These are phyloP conservation scores for Mystacornis crossleyi DNA, from an alignment of 2,113 vertebrate genomes.

Conservation along the genomic window DNA sequence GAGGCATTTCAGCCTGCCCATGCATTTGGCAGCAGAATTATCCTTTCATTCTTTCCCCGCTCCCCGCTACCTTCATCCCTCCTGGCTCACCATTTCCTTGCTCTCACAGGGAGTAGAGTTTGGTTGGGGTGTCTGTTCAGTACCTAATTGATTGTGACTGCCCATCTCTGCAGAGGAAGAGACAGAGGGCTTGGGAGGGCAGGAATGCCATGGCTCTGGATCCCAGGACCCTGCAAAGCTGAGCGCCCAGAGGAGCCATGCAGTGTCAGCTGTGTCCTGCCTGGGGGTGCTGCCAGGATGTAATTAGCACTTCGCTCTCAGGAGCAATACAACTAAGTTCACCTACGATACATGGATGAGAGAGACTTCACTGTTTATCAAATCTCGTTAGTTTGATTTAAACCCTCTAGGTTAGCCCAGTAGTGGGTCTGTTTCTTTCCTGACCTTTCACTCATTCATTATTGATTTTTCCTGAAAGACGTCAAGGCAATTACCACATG, in stretches of 20 bases:
- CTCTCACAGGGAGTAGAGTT: not conserved
- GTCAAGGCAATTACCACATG: conserved; percentile 52
- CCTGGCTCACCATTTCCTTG: fast-evolving
- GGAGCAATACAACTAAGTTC: not conserved
- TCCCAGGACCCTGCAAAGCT: not conserved
- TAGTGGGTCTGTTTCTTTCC: conserved; percentile 29
- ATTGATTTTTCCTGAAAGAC: conserved; percentile 70
- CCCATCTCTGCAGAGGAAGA: not conserved
- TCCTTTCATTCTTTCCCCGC: not conserved
- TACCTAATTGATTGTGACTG: not conserved
- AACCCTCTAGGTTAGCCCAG: not conserved
- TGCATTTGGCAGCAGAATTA: not conserved
- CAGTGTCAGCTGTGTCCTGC: not conserved
- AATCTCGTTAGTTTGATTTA: conserved; percentile 44
- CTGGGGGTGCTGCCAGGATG: not conserved
- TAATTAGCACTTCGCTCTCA: not conserved
- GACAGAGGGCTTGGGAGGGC: not conserved
- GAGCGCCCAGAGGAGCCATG: not conserved
- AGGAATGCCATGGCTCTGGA: not conserved
- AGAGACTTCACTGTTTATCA: conserved; percentile 25
- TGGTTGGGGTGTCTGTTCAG: not conserved
- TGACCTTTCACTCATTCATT: conserved; percentile 61
- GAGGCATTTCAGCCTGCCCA: not conserved
- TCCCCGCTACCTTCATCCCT: not conserved
- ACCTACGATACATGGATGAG: not conserved